Evolutionary conservation across 2,888 invertebrate species (phyloP).

Genomic region (Coronaproctus castanopsis): DNA sequence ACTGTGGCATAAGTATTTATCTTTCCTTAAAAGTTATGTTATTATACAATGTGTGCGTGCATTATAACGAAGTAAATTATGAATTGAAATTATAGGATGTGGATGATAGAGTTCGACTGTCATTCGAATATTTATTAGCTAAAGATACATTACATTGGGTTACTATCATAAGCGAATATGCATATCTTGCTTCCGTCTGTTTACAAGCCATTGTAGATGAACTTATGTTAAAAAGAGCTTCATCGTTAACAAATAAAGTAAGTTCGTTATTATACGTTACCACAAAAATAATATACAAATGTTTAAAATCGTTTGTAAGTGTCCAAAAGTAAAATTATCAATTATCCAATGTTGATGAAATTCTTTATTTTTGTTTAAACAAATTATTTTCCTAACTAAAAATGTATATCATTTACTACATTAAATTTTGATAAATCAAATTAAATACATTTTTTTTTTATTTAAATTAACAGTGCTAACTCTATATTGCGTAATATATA

Average conservation of each 20-base stretch:
- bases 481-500: too few relatives aligned
- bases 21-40: too few relatives aligned
- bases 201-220: conserved; percentile 90
- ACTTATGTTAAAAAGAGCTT: conserved; percentile 51
- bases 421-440: not conserved
- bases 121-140: conserved; percentile 84
- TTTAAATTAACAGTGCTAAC: too few relatives aligned
- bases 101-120: conserved; percentile 65
- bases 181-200: conserved; percentile 87
- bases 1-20: too few relatives aligned
- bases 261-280: too few relatives aligned
- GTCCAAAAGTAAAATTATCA: not conserved
- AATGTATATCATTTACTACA: not conserved
- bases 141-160: conserved; percentile 88
- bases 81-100: too few relatives aligned
- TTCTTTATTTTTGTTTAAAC: not conserved
- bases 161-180: conserved; percentile 71
- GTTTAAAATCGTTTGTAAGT: not conserved
- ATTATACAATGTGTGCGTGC: too few relatives aligned
- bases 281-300: too few relatives aligned
- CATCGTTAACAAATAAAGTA: conserved; percentile 31
- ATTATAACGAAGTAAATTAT: too few relatives aligned
- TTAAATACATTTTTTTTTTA: too few relatives aligned
- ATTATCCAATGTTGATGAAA: not conserved
- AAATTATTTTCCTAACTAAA: not conserved